Evolutionary conservation across 1,140 invertebrate genomes (phyloP).

Genomic region (Propsilocerus akamusi): DNA sequence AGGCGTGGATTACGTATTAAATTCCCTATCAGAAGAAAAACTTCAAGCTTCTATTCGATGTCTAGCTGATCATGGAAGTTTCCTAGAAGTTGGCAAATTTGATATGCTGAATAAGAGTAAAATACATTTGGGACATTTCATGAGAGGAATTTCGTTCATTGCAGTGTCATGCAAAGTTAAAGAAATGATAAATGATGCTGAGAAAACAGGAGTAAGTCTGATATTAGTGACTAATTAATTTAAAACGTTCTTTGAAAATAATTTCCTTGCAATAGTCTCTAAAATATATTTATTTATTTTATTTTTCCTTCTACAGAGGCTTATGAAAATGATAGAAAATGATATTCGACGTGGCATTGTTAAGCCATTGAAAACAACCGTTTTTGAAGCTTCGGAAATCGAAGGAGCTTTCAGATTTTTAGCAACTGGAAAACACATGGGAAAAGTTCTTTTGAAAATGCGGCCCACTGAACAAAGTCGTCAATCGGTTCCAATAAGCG

Average conservation of each 20-base stretch:
- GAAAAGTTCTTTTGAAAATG: conserved; percentile 17
- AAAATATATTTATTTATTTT: no score
- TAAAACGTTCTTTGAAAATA: no score
- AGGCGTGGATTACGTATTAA: conserved; percentile 48
- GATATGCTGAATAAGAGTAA: no score
- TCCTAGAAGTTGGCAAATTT: conserved; percentile 65
- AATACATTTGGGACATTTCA: conserved; percentile 55
- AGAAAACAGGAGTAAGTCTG: no score
- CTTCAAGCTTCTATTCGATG: no score
- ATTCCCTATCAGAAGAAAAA: conserved; percentile 69
- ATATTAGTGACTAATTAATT: no score
- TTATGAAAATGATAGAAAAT: conserved; percentile 31
- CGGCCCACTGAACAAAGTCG: conserved; percentile 9
- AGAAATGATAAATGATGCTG: no score
- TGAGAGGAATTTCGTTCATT: conserved; percentile 70
- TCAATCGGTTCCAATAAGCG: conserved; percentile 14
- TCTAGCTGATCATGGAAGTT: conserved; percentile 38
- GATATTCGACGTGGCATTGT: conserved; percentile 47
- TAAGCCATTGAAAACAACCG: conserved; percentile 35
- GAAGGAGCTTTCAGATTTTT: conserved; percentile 55
- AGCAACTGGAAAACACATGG: conserved; percentile 70
- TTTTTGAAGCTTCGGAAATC: conserved; percentile 37
- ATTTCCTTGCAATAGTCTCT: no score
- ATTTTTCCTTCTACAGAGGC: no score
- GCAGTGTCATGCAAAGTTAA: no score